Evolutionary conservation across 1,140 invertebrate genomes (phyloP).

Genomic region (Nasonia giraulti): DNA sequence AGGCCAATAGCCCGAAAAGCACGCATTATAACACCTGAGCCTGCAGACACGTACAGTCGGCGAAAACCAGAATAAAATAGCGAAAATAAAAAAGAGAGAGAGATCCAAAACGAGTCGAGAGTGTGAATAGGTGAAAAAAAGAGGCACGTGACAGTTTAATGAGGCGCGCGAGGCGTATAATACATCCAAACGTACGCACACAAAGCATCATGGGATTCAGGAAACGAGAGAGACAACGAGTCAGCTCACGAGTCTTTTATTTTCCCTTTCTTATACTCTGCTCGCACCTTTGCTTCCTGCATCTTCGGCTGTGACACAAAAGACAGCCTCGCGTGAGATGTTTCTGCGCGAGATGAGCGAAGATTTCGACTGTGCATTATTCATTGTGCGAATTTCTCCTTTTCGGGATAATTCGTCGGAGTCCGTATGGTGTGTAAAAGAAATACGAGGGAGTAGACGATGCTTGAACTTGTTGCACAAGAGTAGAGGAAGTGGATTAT

Average conservation of each 20-base stretch:
- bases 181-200: neutral
- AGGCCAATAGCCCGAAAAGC: neutral
- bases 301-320: neutral
- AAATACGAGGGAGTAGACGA: too few species aligned
- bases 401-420: neutral
- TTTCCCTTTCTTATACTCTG: neutral
- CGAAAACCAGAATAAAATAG: neutral
- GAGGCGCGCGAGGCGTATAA: neutral
- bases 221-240: neutral
- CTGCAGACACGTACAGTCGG: neutral
- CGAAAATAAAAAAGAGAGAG: neutral
- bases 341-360: neutral
- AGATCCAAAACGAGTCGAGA: neutral
- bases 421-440: too few species aligned
- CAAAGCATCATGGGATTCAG: conserved; percentile 7
- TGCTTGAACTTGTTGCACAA: neutral
- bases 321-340: neutral
- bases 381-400: neutral
- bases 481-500: neutral
- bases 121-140: neutral
- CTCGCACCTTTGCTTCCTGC: neutral
- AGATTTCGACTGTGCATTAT: neutral
- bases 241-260: neutral
- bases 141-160: conserved; percentile 14
- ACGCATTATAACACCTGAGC: neutral